Conservation (phyloP, 2,888 invertebrate genomes). For the Melanostoma mellinum region DNA sequence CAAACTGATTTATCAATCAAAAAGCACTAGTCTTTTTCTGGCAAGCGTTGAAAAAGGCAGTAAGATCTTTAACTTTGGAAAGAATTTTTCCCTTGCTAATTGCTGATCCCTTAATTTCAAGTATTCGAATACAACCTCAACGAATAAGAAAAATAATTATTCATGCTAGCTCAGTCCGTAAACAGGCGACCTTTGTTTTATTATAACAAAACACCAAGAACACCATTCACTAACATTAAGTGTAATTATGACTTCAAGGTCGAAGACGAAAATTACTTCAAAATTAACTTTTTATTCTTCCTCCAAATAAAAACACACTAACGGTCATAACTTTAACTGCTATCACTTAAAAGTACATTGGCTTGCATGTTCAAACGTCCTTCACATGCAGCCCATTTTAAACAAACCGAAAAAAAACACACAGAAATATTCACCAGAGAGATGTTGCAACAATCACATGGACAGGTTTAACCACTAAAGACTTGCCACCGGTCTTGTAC, state of each 20-base stretch:
- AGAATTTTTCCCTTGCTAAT: too few species aligned
- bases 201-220: slow-evolving; percentile 18
- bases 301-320: slow-evolving; percentile 2
- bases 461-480: slow-evolving; percentile 66
- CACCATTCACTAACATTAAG: slow-evolving; percentile 18
- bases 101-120: neutral
- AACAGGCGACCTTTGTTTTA: neutral
- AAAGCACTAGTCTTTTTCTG: too few species aligned
- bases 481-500: slow-evolving; percentile 51
- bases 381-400: slow-evolving; percentile 5
- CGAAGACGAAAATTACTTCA: slow-evolving; percentile 32
- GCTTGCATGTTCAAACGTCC: slow-evolving; percentile 27
- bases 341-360: slow-evolving; percentile 14
- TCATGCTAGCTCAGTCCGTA: slow-evolving; percentile 2
- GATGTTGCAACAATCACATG: slow-evolving; percentile 37
- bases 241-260: slow-evolving; percentile 49
- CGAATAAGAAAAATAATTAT: neutral
- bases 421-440: slow-evolving; percentile 24
- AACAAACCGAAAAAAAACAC: slow-evolving; percentile 15
- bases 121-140: neutral
- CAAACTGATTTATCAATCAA: too few species aligned
- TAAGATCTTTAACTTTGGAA: too few species aligned
- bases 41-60: too few species aligned
- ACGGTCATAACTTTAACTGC: neutral
- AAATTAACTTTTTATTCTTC: slow-evolving; percentile 23